A percentile compares a stretch with the other conserved stretches of the same genome.
phyloP scores from a whole-genome alignment of 2,113 vertebrate species.

The Lasiurus cinereus region DNA sequence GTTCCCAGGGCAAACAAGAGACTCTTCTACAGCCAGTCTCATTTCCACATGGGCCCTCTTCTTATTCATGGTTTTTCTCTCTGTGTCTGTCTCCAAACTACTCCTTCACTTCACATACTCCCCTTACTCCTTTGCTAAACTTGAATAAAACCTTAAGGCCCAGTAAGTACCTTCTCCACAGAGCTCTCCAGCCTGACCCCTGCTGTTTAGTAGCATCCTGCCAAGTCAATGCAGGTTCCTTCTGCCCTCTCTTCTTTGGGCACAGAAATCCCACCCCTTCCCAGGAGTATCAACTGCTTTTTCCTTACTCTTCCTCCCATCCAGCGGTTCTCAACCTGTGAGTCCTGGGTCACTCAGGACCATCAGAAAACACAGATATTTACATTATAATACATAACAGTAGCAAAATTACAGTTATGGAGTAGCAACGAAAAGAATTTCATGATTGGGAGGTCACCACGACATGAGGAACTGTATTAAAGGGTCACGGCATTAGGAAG shows the following conservation, averaged over 20 bases:
- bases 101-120: neutral
- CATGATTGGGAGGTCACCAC: too few relatives aligned
- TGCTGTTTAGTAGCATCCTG: neutral
- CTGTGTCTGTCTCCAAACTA: neutral
- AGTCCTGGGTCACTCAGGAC: too few relatives aligned
- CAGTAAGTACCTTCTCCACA: neutral
- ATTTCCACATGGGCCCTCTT: neutral
- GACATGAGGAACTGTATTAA: too few relatives aligned
- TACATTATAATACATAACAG: too few relatives aligned
- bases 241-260: neutral
- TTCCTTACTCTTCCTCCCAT: accelerated
- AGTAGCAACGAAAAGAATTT: too few relatives aligned
- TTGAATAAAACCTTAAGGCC: neutral
- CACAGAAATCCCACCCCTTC: accelerated
- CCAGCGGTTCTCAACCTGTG: too few relatives aligned
- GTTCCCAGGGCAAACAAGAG: neutral
- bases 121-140: neutral
- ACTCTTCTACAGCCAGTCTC: neutral
- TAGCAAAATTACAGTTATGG: too few relatives aligned
- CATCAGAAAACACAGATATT: too few relatives aligned
- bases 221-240: too few relatives aligned
- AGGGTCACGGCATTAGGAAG: too few relatives aligned
- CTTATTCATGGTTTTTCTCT: neutral
- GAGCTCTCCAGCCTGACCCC: neutral
- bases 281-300: neutral